These are phyloP conservation scores for Lasiurus cinereus DNA, from an alignment of 2,113 vertebrate genomes.

Conservation along the genomic window DNA sequence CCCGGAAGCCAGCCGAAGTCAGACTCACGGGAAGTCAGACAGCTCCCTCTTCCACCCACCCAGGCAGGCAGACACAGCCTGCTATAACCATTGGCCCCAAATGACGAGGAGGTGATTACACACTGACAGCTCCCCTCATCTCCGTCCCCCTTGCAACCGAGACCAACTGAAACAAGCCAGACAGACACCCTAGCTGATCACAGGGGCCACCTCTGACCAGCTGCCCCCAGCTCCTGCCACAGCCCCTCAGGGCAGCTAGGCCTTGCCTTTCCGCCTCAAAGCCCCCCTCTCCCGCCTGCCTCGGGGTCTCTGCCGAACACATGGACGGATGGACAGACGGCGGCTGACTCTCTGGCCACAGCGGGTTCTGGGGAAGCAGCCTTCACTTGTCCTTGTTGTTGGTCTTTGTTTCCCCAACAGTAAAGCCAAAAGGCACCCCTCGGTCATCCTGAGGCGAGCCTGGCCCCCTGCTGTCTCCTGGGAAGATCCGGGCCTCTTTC, in stretches of 20 bases:
- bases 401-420: neutral
- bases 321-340: no score
- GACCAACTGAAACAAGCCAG: neutral
- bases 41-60: neutral
- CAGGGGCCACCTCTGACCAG: rapidly evolving
- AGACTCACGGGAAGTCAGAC: neutral
- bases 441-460: neutral
- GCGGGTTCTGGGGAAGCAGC: neutral
- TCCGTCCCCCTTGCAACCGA: neutral
- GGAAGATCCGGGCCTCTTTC: no score
- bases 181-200: rapidly evolving
- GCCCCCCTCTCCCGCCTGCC: neutral
- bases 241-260: no score
- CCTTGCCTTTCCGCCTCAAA: rapidly evolving
- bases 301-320: neutral
- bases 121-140: neutral
- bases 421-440: neutral
- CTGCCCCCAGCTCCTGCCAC: neutral
- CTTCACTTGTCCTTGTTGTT: neutral
- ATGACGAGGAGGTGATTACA: neutral
- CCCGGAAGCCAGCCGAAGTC: neutral
- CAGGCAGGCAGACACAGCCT: no score
- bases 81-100: neutral
- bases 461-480: neutral
- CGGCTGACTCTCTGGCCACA: rapidly evolving